These are phyloP conservation scores for Macaria liturata DNA, from an alignment of 2,888 invertebrate species.

Conservation along the genomic window DNA sequence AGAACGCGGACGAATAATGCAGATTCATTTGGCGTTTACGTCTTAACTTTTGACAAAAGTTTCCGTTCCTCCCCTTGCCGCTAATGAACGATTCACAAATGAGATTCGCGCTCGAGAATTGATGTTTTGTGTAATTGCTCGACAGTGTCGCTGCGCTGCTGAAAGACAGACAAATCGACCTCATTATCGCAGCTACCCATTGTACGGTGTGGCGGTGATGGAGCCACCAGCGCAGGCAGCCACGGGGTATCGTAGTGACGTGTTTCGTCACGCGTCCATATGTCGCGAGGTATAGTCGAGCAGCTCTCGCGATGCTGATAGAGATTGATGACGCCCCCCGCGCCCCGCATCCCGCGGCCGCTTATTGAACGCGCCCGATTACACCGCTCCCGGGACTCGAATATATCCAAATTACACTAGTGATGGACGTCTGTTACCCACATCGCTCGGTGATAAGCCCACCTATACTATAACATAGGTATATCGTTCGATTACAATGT, in stretches of 20 bases:
- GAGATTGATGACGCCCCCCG: conserved; percentile 74
- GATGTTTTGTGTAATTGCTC: conserved; percentile 74
- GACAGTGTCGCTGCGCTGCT: conserved; percentile 33
- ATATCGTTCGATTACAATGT: no score
- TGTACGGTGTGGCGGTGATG: not conserved
- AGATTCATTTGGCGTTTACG: conserved; percentile 71
- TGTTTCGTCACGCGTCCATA: conserved; percentile 38
- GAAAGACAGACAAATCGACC: conserved; percentile 35
- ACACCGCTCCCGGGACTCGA: conserved; percentile 71
- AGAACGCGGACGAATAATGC: conserved; percentile 61
- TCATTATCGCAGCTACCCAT: conserved; percentile 17
- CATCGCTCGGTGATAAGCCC: conserved; percentile 60
- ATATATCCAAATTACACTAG: conserved; percentile 79
- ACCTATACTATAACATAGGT: no score
- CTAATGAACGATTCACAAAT: conserved; percentile 72
- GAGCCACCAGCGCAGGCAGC: conserved; percentile 47
- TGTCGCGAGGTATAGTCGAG: conserved; percentile 33
- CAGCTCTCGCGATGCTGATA: conserved; percentile 67
- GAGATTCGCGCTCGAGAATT: conserved; percentile 65
- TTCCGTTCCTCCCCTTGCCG: conserved; percentile 61
- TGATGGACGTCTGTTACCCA: conserved; percentile 79
- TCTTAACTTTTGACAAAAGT: conserved; percentile 75
- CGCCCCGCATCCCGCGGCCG: conserved; percentile 50
- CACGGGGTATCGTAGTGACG: no score
- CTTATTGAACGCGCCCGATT: conserved; percentile 72